A percentile compares a stretch with the other conserved stretches of the same genome.
phyloP scores from a whole-genome alignment of 1,140 invertebrate genomes.

The Gryllus bimaculatus region DNA sequence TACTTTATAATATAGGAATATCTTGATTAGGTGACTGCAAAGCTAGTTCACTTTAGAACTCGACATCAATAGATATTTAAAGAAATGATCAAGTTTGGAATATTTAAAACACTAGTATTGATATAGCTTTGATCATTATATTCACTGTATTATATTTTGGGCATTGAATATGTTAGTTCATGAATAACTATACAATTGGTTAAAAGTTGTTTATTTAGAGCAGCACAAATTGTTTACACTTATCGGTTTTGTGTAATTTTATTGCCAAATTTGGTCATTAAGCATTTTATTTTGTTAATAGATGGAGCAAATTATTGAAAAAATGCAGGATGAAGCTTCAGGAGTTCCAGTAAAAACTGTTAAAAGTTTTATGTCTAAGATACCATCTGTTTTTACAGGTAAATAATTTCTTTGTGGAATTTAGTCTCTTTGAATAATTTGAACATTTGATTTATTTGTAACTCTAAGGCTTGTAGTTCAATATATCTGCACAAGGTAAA shows the following conservation, averaged over 20 bases:
- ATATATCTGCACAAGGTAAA: too few species aligned
- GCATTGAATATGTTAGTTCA: too few species aligned
- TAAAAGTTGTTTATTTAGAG: background rate
- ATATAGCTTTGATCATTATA: too few species aligned
- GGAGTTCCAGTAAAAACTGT: slow-evolving; percentile 96
- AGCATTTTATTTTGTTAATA: slow-evolving; percentile 33
- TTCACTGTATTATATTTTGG: too few species aligned
- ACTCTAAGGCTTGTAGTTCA: too few species aligned
- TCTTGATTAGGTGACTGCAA: too few species aligned
- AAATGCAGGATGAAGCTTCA: slow-evolving; percentile 89
- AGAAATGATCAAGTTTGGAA: too few species aligned
- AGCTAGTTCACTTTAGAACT: too few species aligned
- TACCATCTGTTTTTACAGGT: slow-evolving; percentile 91
- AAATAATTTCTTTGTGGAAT: slow-evolving; percentile 25
- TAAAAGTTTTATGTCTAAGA: slow-evolving; percentile 98
- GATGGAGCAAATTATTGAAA: slow-evolving; percentile 95
- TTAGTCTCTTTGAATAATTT: background rate
- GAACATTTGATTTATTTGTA: background rate
- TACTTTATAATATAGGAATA: too few species aligned
- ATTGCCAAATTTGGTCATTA: background rate
- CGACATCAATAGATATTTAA: too few species aligned
- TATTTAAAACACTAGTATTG: too few species aligned
- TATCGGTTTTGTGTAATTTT: background rate
- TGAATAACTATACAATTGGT: background rate
- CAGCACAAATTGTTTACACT: background rate